Evolutionary conservation across 1,140 invertebrate species (phyloP).

Genomic region (Lanistes nyassanus): DNA sequence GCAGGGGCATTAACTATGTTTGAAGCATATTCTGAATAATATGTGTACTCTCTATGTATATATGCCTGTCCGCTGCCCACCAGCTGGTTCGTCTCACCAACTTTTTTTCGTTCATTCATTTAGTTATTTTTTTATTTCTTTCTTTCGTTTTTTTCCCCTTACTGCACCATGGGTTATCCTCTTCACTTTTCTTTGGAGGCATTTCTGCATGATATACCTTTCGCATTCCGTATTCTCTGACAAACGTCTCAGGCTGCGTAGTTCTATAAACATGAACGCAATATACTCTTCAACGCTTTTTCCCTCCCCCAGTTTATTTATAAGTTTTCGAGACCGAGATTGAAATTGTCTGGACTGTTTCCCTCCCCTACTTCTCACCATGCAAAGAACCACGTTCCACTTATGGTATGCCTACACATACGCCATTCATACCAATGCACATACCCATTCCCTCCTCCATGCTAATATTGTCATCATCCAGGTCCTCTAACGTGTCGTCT

Average conservation of each 20-base stretch:
- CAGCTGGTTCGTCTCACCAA: too few species aligned
- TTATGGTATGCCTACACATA: background rate
- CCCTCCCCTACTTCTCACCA: background rate
- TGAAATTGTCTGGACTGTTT: background rate
- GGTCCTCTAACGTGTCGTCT: constrained; percentile 19
- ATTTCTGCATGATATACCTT: too few species aligned
- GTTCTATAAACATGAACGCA: too few species aligned
- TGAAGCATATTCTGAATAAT: too few species aligned
- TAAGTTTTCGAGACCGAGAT: background rate
- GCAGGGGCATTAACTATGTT: too few species aligned
- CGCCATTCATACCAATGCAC: background rate
- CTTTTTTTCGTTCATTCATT: too few species aligned
- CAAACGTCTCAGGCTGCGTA: too few species aligned
- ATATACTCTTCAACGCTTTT: background rate
- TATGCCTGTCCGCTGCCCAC: too few species aligned
- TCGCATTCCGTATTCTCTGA: too few species aligned
- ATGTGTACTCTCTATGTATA: too few species aligned
- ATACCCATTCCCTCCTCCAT: background rate
- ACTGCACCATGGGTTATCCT: too few species aligned
- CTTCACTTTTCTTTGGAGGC: too few species aligned
- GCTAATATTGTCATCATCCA: constrained; percentile 7
- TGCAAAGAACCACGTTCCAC: background rate
- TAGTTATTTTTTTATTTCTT: background rate
- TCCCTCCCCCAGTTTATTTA: background rate
- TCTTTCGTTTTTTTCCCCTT: background rate